Conservation (phyloP, 2,888 invertebrate genomes). For the Poecilobothrus nobilitatus region DNA sequence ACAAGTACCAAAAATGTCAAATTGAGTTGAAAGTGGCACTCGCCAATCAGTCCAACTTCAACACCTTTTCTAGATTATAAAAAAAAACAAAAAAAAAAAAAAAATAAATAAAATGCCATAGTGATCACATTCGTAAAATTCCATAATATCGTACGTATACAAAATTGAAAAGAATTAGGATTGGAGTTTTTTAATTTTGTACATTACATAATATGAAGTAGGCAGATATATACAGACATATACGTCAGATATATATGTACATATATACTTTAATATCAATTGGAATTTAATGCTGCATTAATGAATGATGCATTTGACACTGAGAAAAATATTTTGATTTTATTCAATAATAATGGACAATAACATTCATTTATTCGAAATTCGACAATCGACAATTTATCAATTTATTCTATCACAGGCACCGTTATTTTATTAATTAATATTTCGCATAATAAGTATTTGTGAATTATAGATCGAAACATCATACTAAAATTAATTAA, state of each 20-base stretch:
- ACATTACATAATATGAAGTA: no score
- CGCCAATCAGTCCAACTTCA: slow-evolving; percentile 1
- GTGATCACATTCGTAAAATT: background rate
- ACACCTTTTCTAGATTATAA: background rate
- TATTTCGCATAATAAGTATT: no score
- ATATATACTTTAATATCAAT: background rate
- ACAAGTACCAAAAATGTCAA: background rate
- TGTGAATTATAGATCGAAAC: no score
- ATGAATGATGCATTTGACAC: background rate
- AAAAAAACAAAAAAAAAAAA: no score
- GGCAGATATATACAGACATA: no score
- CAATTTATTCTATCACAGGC: no score
- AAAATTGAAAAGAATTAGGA: background rate
- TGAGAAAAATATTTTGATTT: background rate
- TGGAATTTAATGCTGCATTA: background rate
- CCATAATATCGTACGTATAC: background rate
- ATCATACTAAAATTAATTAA: no score
- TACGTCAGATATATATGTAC: no score
- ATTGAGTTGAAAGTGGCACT: background rate
- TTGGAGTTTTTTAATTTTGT: background rate
- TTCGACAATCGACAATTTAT: no score
- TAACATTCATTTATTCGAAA: no score
- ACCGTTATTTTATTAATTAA: no score
- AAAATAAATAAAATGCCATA: background rate
- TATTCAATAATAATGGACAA: no score